Evolutionary conservation across 2,113 vertebrate species (phyloP).

Genomic region (Dromaius novaehollandiae): DNA sequence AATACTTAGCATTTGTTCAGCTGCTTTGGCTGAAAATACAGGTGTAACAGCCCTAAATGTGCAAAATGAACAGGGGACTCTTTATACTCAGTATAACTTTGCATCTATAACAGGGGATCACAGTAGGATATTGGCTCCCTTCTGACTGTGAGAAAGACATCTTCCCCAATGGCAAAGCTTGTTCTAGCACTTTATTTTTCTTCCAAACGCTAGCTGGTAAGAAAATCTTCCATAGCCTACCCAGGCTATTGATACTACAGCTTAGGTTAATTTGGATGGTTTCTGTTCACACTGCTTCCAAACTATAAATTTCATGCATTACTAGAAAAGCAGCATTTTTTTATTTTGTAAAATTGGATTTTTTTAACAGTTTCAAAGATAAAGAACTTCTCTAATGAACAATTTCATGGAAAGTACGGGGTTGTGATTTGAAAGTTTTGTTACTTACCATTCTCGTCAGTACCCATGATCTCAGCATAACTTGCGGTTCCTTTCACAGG

Average conservation of each 20-base stretch:
- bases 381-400: neutral
- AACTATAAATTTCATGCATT: neutral
- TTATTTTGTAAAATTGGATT: neutral
- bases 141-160: neutral
- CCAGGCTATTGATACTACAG: neutral
- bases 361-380: neutral
- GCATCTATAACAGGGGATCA: neutral
- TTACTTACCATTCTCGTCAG: rapidly evolving
- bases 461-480: neutral
- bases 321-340: neutral
- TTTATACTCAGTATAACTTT: neutral
- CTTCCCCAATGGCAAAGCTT: neutral
- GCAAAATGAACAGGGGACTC: neutral
- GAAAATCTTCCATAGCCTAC: neutral
- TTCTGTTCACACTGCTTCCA: neutral
- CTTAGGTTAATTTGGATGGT: neutral
- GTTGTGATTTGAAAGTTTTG: neutral
- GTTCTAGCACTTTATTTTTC: neutral
- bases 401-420: neutral
- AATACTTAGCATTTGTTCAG: neutral
- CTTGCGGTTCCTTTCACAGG: neutral
- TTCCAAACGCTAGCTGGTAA: neutral
- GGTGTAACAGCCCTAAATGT: neutral
- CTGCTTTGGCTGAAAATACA: neutral
- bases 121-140: neutral